Evolutionary conservation across 2,797 vertebrate genomes (phyloP).

Genomic region (Adelosebastes latens): DNA sequence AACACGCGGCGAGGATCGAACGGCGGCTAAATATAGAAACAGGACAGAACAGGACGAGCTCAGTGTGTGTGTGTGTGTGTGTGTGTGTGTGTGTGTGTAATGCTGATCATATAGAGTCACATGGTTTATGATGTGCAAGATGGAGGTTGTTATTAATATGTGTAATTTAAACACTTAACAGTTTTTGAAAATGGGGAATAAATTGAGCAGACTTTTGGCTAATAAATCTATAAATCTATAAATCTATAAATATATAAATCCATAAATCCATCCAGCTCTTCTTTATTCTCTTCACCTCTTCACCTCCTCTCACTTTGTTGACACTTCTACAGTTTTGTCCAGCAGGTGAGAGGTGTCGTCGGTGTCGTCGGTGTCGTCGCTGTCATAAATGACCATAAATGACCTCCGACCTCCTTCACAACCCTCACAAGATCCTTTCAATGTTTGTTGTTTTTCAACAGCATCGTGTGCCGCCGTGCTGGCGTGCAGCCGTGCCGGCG

Average conservation of each 20-base stretch:
- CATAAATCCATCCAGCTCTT: background rate
- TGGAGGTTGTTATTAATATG: background rate
- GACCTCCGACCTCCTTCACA: background rate
- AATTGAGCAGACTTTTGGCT: background rate
- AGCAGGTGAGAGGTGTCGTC: no score
- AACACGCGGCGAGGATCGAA: conserved; percentile 53
- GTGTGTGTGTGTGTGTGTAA: background rate
- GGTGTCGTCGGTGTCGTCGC: no score
- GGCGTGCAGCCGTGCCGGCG: no score
- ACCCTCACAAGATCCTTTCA: background rate
- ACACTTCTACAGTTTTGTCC: no score
- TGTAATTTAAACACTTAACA: background rate
- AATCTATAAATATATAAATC: no score
- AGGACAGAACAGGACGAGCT: conserved; percentile 2
- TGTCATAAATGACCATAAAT: background rate
- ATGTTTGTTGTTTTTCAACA: background rate
- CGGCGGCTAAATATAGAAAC: conserved; percentile 61
- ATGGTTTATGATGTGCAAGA: background rate
- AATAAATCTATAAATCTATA: background rate
- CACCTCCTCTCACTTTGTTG: background rate
- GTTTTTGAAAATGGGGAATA: background rate
- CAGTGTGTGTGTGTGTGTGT: background rate
- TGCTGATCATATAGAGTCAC: background rate
- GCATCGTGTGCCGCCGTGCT: rapidly evolving
- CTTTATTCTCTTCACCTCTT: background rate